Percentiles rank a stretch among this genome's conserved stretches.
Conservation (phyloP, 92 coral and sea anemone genomes). For the Actinostola sp. region DNA sequence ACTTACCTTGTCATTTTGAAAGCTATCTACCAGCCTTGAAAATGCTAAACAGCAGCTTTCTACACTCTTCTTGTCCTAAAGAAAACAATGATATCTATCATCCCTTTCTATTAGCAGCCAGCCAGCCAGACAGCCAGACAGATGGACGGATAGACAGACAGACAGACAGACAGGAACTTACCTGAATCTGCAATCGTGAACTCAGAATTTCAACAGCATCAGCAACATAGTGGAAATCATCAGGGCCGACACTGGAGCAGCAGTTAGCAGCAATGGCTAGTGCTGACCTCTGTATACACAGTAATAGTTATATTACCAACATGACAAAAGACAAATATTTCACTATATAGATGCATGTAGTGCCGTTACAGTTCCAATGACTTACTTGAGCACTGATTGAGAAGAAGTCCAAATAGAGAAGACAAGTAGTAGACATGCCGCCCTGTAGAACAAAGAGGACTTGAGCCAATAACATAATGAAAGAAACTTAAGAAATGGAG, state of each 20-base stretch:
- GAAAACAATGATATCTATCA: no score
- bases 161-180: constrained; percentile 12
- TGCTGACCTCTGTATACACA: constrained; percentile 78
- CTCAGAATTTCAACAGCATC: constrained; percentile 88
- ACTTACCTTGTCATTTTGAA: constrained; percentile 96
- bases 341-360: no score
- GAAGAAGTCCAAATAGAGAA: constrained; percentile 93
- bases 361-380: no score
- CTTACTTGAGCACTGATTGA: constrained; percentile 98
- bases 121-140: no score
- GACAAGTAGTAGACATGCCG: constrained; percentile 96
- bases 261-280: constrained; percentile 96
- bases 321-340: background rate
- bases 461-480: background rate
- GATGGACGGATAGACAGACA: background rate
- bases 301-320: no score
- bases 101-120: no score
- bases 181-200: constrained; percentile 93
- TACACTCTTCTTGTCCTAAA: constrained; percentile 95
- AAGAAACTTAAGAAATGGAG: background rate
- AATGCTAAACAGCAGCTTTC: constrained; percentile 99
- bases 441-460: constrained; percentile 64
- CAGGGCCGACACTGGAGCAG: constrained; percentile 87
- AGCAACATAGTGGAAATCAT: constrained; percentile 89
- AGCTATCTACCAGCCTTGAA: constrained; percentile 93